Evolutionary conservation across 2,888 invertebrate species (phyloP).

Genomic region (Emmelina monodactyla): DNA sequence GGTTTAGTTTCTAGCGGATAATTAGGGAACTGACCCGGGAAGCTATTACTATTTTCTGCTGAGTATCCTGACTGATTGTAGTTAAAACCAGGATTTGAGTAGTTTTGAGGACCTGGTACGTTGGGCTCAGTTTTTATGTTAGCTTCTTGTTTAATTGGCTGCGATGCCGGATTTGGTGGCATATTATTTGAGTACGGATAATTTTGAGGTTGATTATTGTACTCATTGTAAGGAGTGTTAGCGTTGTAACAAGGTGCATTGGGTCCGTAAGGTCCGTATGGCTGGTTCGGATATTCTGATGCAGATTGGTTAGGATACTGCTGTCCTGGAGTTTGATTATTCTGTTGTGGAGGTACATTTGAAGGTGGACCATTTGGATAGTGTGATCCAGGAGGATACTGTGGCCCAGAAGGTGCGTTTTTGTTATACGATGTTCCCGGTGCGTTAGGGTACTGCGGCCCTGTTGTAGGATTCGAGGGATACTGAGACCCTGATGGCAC

Average conservation of each 20-base stretch:
- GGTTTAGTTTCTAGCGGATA: conserved; percentile 47
- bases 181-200: conserved; percentile 37
- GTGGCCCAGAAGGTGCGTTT: neutral
- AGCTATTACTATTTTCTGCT: conserved; percentile 29
- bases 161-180: conserved; percentile 24
- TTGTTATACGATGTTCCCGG: neutral
- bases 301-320: conserved; percentile 37
- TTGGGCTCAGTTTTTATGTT: conserved; percentile 26
- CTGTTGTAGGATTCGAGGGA: neutral
- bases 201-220: conserved; percentile 31
- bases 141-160: conserved; percentile 20
- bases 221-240: conserved; percentile 35
- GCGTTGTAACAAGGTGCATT: conserved; percentile 19
- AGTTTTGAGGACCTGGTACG: conserved; percentile 21
- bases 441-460: neutral
- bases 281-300: conserved; percentile 27
- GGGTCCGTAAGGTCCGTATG: conserved; percentile 31
- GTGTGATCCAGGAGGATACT: neutral
- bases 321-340: conserved; percentile 25
- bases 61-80: conserved; percentile 33
- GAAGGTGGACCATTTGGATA: conserved; percentile 1
- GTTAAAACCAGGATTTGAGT: conserved; percentile 29
- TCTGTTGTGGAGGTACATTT: conserved; percentile 22
- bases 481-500: neutral
- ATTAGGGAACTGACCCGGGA: conserved; percentile 32